These are phyloP conservation scores for Phorcus lineatus DNA, from an alignment of 2,888 invertebrate species.

Conservation along the genomic window DNA sequence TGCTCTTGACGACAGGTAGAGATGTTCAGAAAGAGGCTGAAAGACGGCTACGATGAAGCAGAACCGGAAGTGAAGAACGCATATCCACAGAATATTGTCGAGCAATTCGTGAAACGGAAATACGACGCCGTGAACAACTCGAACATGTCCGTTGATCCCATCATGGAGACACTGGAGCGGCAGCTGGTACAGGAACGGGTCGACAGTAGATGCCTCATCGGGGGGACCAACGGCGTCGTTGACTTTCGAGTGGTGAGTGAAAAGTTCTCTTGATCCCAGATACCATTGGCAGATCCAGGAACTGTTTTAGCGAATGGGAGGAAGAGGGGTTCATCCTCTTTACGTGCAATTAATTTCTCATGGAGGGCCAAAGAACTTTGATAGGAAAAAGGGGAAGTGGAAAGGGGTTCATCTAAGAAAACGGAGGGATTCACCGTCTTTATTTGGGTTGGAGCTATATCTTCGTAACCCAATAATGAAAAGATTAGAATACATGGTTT, in stretches of 20 bases:
- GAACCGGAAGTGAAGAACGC: constrained; percentile 50
- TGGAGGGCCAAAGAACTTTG: no score
- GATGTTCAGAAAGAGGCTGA: not conserved
- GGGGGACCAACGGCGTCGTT: constrained; percentile 34
- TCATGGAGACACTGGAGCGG: constrained; percentile 57
- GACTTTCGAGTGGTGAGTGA: not conserved
- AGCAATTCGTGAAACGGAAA: constrained; percentile 36
- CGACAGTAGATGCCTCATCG: constrained; percentile 52
- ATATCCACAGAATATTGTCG: constrained; percentile 47
- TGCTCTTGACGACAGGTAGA: constrained; percentile 28
- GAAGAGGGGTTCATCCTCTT: no score
- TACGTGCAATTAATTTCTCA: no score
- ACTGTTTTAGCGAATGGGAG: no score
- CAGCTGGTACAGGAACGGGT: constrained; percentile 50
- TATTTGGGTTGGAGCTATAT: no score
- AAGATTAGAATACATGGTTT: no score
- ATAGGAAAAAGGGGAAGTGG: no score
- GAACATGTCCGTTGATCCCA: constrained; percentile 23
- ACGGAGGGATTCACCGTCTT: no score
- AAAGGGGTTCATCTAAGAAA: no score
- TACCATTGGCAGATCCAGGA: no score
- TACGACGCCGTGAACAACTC: constrained; percentile 32
- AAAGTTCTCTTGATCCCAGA: no score
- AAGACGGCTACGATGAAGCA: constrained; percentile 45
- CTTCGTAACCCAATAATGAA: no score